Conservation (phyloP, 2,888 invertebrate species). For the Steinernema hermaphroditum region DNA sequence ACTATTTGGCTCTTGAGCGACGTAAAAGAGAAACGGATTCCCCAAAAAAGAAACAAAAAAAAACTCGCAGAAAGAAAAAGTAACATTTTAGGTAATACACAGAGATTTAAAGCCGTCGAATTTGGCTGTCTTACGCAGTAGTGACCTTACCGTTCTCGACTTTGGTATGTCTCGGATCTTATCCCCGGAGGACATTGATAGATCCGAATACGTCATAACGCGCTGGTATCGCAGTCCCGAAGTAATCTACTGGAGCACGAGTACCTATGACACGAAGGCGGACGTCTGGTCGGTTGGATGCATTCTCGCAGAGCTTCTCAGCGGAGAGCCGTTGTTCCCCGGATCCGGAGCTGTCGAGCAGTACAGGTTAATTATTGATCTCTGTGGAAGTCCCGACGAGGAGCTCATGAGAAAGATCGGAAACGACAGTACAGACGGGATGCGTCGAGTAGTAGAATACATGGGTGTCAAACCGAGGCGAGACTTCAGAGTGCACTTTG, state of each 20-base stretch:
- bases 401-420: conserved; percentile 59
- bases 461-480: conserved; percentile 45
- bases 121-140: conserved; percentile 53
- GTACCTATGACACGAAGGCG: conserved; percentile 44
- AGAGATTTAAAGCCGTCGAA: conserved; percentile 64
- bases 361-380: conserved; percentile 54
- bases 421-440: conserved; percentile 45
- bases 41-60: not conserved
- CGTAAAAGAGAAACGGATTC: not conserved
- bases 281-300: conserved; percentile 65
- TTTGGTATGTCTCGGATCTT: conserved; percentile 61
- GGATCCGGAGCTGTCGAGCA: conserved; percentile 56
- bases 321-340: conserved; percentile 54
- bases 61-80: not conserved
- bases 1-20: not conserved
- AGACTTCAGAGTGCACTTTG: conserved; percentile 41
- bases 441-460: conserved; percentile 51
- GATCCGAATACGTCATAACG: conserved; percentile 63
- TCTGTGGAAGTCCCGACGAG: conserved; percentile 60
- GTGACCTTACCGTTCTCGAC: conserved; percentile 61
- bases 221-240: conserved; percentile 64
- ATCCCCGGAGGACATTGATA: conserved; percentile 43
- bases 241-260: conserved; percentile 64
- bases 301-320: conserved; percentile 62
- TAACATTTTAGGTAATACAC: conserved; percentile 55